Base-by-base conservation (phyloP, 2,797 vertebrate species). In the Gephyroberyx darwinii region DNA sequence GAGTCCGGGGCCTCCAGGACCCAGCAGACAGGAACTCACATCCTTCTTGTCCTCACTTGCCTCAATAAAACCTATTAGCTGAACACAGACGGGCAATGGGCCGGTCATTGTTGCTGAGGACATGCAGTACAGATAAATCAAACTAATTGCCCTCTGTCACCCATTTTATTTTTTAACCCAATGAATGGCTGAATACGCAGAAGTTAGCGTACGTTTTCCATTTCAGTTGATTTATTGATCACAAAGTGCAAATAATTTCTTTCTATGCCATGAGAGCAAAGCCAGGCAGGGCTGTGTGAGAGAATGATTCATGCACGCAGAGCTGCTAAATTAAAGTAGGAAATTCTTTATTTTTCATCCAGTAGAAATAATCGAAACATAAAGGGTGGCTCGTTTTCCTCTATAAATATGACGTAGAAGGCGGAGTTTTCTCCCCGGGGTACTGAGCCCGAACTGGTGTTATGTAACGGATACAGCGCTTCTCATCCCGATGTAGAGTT, bases 31-130 rank as follows among this genome's bases (percentile, higher is more conserved):
- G 75, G 35, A 77, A 65, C 80, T 74, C 72, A 72, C 63, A 22
- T 81, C 83, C 75, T 58, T 80, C 76, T 75, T 80, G 75, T 77
- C 80, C 79, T 77, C 69, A 76, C 71, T 72, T 47, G 59, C 72
- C 65, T 69, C 87, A 86, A 84, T 89, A 85, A 89, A 90, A 82
- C 69, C 71, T 81, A 88, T 89, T 89, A 88, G 87, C 76, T 70
- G 73, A 82, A 78, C 81, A 80, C 81, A 81, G 79, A 78, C 5
- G 22, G 43, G 57, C 77, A 79, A 86, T 69, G 70, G 64, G 70
- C 61, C 8, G 66, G 55, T 47, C 68, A 75, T 75, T 84, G 82
- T 78, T 74, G 41, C 35, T 41, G 52, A 65, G 35, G 51, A 60
- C 45, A 79, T 81, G 80, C 82, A 80, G 67, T 79, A 33, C 65